Evolutionary conservation across 2,888 invertebrate species (phyloP).

Genomic region (Alcis repandata): DNA sequence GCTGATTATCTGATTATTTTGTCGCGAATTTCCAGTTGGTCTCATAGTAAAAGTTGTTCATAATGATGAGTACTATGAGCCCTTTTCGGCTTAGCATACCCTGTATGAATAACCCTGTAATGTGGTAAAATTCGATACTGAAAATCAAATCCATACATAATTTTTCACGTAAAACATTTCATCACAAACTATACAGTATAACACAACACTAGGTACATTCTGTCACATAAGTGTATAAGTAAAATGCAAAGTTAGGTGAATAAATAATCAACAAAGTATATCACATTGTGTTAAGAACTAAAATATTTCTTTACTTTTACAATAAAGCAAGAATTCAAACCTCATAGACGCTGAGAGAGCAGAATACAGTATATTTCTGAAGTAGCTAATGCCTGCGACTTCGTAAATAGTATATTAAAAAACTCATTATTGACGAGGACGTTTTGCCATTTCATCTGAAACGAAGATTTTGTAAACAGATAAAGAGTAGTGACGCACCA

Average conservation of each 20-base stretch:
- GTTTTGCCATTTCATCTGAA: too few relatives aligned
- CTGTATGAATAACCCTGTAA: too few relatives aligned
- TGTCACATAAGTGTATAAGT: slow-evolving; percentile 23
- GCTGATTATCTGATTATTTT: too few relatives aligned
- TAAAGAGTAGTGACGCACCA: too few relatives aligned
- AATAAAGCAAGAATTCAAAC: slow-evolving; percentile 8
- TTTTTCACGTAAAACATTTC: slow-evolving; percentile 4
- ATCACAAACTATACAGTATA: slow-evolving; percentile 12
- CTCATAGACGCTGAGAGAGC: slow-evolving; percentile 11
- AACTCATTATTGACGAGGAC: too few relatives aligned
- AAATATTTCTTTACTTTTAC: slow-evolving; percentile 21
- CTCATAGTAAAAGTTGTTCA: too few relatives aligned
- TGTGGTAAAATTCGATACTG: slow-evolving; percentile 17
- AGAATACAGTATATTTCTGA: slow-evolving; percentile 5
- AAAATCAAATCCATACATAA: slow-evolving; percentile 14
- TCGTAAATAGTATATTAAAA: too few relatives aligned
- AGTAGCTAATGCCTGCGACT: too few relatives aligned
- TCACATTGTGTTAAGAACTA: slow-evolving; percentile 51
- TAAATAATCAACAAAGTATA: slow-evolving; percentile 50
- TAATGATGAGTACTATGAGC: too few relatives aligned
- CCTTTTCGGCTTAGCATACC: too few relatives aligned
- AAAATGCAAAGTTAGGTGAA: slow-evolving; percentile 50
- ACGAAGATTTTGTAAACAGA: too few relatives aligned
- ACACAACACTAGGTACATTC: slow-evolving; percentile 17
- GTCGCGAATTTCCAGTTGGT: too few relatives aligned